Base-by-base conservation (phyloP, 2,113 vertebrate genomes). In the Smithornis capensis region DNA sequence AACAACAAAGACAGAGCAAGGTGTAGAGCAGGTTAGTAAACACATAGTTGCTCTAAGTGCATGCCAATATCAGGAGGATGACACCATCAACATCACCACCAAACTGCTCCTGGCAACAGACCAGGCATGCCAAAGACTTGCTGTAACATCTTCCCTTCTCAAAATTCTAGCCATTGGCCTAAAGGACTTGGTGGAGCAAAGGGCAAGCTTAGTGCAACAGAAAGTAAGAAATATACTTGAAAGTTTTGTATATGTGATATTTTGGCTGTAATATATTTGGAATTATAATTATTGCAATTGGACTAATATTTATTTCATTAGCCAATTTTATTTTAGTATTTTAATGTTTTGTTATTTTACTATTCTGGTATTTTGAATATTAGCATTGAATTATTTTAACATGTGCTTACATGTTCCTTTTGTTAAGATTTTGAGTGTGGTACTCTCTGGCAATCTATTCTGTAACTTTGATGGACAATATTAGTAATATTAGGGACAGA, bases 401-500 rank as follows among this genome's bases (percentile, higher is more conserved):
- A 67, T 52, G 19, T 0, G 0, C 28, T 69, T 68, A 3, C 15
- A 12, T 38, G 23, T 31, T 74, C 29, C 7, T 38, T 62, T 90
- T 84, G 9, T 53, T 45, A 82, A 57, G 40, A 52, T 29, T 67
- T 71, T 82, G 33, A 64, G 7, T 17, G 24, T n/a, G 31, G 70
- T 17, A 21, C 10, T 33, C 49, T 65, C 28, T 49, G 22, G 7
- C 18, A 77, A 62, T 49, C 13, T 91, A 35, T 64, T 75, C 38
- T 64, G 9, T 42, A 85, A 86, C 2, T 49, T 25, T 37, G 38
- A 59, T 45, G n/a, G 6, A 75, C 88, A 87, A 79, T 67, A 38
- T 6, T 38, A 16, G 12, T 73, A 74, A 47, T 38, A 19, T 7
- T 11, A 74, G 29, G 79, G 35, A 68, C 16, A 68, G 4, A 27